phyloP scores from a whole-genome alignment of 2,113 vertebrate species.

The Paradoxurus hermaphroditus region DNA sequence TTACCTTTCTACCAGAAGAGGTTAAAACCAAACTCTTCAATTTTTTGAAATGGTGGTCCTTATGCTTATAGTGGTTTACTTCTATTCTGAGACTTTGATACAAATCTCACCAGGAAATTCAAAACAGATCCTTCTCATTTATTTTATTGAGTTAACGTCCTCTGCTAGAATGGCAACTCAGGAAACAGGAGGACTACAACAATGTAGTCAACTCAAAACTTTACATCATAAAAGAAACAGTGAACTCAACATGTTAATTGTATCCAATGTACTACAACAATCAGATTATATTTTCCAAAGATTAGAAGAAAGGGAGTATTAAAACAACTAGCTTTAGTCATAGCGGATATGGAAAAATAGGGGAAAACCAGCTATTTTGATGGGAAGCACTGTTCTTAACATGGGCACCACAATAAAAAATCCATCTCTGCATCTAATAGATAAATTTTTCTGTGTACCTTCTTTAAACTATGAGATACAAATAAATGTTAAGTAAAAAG shows the following conservation, averaged over 20 bases:
- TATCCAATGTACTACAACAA: not conserved
- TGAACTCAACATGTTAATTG: not conserved
- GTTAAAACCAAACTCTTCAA: conserved; percentile 1
- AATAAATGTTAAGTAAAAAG: conserved; percentile 43
- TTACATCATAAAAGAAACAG: not conserved
- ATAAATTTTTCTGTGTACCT: conserved; percentile 16
- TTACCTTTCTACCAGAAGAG: not conserved
- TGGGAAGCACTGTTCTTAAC: conserved; percentile 33
- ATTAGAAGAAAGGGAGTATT: conserved; percentile 49
- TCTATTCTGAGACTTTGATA: conserved; percentile 17
- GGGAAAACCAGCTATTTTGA: conserved; percentile 71
- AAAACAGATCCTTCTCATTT: not conserved
- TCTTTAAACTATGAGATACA: conserved; percentile 23
- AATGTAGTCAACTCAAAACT: not conserved
- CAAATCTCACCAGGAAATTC: not conserved
- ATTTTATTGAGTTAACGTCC: not conserved
- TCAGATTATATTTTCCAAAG: conserved; percentile 38
- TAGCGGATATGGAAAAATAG: conserved; percentile 61
- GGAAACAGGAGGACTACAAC: not conserved
- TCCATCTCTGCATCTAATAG: conserved; percentile 19
- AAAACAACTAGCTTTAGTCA: conserved; percentile 57
- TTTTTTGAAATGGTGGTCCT: not conserved
- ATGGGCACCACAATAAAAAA: conserved; percentile 40
- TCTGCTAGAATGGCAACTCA: conserved; percentile 16
- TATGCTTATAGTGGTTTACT: not conserved